Evolutionary conservation across 2,888 invertebrate species (phyloP), one percentile per base, ranked within the genome.

Genomic region (Drosophila meridiana): DNA sequence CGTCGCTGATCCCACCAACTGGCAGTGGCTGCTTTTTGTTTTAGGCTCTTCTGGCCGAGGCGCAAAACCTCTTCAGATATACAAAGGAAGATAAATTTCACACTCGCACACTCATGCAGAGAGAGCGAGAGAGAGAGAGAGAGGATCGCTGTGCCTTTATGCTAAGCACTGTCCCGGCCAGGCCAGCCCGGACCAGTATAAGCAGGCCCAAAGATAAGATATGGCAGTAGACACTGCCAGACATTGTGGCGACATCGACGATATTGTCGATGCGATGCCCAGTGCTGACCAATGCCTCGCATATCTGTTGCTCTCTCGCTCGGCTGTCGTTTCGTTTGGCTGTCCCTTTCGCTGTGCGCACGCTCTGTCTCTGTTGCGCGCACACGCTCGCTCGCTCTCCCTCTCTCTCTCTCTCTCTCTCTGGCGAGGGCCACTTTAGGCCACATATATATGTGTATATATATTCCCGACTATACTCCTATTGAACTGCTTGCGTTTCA

Each of bases 191-290:
- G 48, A 30, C 50, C 50, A 50, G 50, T 50, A 32, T 50, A 50
- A 50, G 50, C 50, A 52, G 42, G 69, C 65, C 70, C 70, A 86
- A 87, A 92, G 91, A 92, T 92, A 92, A 91, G 92, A 91, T 92
- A 92, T 90, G 91, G 83, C 87, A 81, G 91, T 58, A 91, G 87
- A 84, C 92, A 87, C 79, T 78, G 84, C 91, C 85, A 92, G 92
- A 92, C 92, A 92, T 85, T 83, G 90, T 92, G 92, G 92, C 92
- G 92, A 92, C 91, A 92, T 76, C 82, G 78, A 60, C 78, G 58
- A 58, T 45, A 69, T 69, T 78, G 82, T 82, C 82, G 76, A 73
- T 78, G 64, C 82, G 76, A 71, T 76, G 64, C 65, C 70, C 85
- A 69, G 60, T 71, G 69, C 67, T 71, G 73, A 69, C 62, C 74